Base-by-base conservation (phyloP, 2,888 invertebrate genomes). In the Seira sanloemensis region DNA sequence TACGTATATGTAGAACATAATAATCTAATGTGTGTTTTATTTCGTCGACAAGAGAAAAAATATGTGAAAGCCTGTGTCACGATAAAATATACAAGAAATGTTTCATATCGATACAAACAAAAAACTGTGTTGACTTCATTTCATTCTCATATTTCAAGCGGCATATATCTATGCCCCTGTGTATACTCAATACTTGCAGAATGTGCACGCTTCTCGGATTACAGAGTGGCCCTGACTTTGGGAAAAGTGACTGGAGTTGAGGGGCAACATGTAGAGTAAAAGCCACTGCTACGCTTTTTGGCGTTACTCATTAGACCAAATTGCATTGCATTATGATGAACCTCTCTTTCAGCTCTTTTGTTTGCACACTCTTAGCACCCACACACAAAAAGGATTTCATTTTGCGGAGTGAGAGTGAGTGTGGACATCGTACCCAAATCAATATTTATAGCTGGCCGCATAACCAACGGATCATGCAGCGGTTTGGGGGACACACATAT, bases 11-110 rank as follows among this genome's bases (percentile, higher is more conserved):
- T 81, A 81, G 50, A 50, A 12, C 50, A n/a, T n/a, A 50, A 50
- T 18, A 50, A 7, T 50, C 16, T 50, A 50, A 50, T 50, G 69
- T 77, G 50, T 82, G 24, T 74, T 65, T 46, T 77, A 77, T 69
- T 76, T 82, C 73, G 82, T 82, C 73, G 58, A 62, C 21, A 62
- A 21, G 62, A 62, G 21, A 21, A 62, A 62, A 62, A 71, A 78
- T 74, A 84, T 75, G 75, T 79, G 84, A 78, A 84, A 78, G 78
- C 84, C 84, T 78, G 84, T 84, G 84, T 84, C 84, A 84, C 73
- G 79, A 69, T 21, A 21, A 62, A 21, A 62, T 16, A 12, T 21
- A 21, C 21, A 62, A 21, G n/a, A 62, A 62, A 62, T 62, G 62
- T 62, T 62, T 62, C 62, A 62, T 62, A 62, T 62, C 62, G 21